Evolutionary conservation across 2,888 invertebrate genomes (phyloP), one percentile per base, ranked within the genome.

Genomic region (Nasonia oneida): DNA sequence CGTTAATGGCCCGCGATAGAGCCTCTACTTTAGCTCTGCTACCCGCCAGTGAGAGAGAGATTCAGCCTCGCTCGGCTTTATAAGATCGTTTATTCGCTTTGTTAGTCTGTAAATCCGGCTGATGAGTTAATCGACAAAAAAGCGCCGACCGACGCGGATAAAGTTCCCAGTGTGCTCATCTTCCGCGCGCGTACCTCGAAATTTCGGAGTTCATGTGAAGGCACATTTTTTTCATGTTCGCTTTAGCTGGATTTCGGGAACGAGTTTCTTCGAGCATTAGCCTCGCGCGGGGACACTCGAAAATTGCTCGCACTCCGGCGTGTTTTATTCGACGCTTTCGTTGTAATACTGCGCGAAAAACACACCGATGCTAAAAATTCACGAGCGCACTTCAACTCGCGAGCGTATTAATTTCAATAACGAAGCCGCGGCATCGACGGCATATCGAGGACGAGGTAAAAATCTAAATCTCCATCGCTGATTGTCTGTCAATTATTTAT

Each of bases 401-500:
- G 75, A 81, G 29, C 81, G 64, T 76, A 82, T 82, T 76, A 76
- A 75, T 82, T 76, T 83, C 71, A 71, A 77, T 77, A 47, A 74
- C 81, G 74, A 81, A 74, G 39, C 47, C 2, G 8, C 37, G 6
- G 15, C 8, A 42, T 47, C 10, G 47, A 47, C 47, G 2, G 10
- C 8, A 42, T 47, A 33, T 37, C 42, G 37, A 2, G 5, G 15
- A n/a, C 37, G 42, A 18, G n/a, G 18, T 53, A 85, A 80, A 53
- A 78, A 67, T 78, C 42, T 67, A 39, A 85, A 81, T 76, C 23
- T 61, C 76, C 71, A 39, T 42, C 47, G 57, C 50, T 90, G 91
- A 92, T 91, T 91, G 91, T 90, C 91, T 91, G 92, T 91, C 91
- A 92, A 92, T 92, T 92, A 92, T 92, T 92, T 92, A 91, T 91